Evolutionary conservation across 2,797 vertebrate genomes (phyloP).

Genomic region (Lagorchestes hirsutus): DNA sequence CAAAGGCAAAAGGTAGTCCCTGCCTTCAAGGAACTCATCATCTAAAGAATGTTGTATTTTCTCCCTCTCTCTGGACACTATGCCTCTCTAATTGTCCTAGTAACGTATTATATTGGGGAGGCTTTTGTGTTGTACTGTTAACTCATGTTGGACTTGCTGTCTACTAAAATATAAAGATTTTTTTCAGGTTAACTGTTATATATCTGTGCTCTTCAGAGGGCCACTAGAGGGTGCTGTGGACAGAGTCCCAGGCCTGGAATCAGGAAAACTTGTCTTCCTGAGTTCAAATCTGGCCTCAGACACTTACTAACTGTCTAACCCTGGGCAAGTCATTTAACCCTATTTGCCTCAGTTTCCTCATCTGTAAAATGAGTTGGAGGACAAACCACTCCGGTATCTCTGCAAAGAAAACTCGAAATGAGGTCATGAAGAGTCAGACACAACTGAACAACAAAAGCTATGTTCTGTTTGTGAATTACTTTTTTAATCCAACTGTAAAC

Average conservation of each 20-base stretch:
- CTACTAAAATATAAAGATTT: background rate
- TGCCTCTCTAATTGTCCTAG: background rate
- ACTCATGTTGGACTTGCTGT: background rate
- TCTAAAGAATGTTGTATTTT: background rate
- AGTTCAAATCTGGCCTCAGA: background rate
- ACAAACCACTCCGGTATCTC: background rate
- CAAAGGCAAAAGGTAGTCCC: background rate
- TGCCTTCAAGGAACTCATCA: background rate
- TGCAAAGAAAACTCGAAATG: background rate
- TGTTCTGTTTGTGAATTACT: background rate
- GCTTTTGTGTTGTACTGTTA: background rate
- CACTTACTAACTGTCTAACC: background rate
- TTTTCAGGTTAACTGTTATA: background rate
- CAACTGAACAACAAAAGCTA: background rate
- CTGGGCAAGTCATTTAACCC: too few species aligned
- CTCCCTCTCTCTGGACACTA: background rate
- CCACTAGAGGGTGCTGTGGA: background rate
- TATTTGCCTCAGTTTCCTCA: background rate
- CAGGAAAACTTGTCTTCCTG: background rate
- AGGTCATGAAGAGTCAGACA: background rate
- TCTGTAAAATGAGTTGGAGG: background rate
- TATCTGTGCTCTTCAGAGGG: background rate
- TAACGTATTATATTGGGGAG: background rate
- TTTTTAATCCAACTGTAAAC: background rate
- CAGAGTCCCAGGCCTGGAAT: background rate